These are phyloP conservation scores for Protonibea diacanthus DNA, from an alignment of 2,797 vertebrate species.

Conservation along the genomic window DNA sequence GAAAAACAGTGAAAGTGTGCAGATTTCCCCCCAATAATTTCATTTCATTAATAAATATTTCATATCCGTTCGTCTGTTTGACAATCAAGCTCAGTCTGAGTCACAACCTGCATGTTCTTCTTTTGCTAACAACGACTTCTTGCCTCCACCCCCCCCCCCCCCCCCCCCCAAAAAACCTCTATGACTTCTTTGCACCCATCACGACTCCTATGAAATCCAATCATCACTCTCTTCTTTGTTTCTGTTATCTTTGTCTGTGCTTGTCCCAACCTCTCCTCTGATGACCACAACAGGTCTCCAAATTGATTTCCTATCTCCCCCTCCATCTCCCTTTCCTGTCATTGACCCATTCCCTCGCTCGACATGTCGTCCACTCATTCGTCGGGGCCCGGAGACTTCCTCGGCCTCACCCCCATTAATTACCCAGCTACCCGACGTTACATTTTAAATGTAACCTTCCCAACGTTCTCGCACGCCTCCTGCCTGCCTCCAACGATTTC, in stretches of 20 bases:
- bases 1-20: constrained; percentile 3
- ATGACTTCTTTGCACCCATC: constrained; percentile 15
- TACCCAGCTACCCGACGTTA: constrained; percentile 58
- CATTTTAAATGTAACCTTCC: constrained; percentile 72
- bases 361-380: constrained; percentile 57
- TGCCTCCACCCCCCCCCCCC: constrained; percentile 1
- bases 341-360: constrained; percentile 59
- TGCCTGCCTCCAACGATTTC: constrained; percentile 74
- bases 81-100: constrained; percentile 9
- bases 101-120: background rate
- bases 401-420: constrained; percentile 68
- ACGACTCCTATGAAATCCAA: constrained; percentile 28
- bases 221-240: constrained; percentile 25
- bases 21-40: constrained; percentile 28
- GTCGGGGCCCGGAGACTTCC: constrained; percentile 50
- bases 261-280: constrained; percentile 23
- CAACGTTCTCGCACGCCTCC: constrained; percentile 60
- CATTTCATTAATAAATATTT: constrained; percentile 51
- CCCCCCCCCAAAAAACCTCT: background rate
- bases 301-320: constrained; percentile 67
- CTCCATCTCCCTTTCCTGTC: constrained; percentile 61
- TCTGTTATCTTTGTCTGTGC: constrained; percentile 38
- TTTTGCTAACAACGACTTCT: background rate
- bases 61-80: constrained; percentile 26
- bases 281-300: constrained; percentile 60